phyloP scores from a whole-genome alignment of 2,113 vertebrate genomes.

The Pao palembangensis region DNA sequence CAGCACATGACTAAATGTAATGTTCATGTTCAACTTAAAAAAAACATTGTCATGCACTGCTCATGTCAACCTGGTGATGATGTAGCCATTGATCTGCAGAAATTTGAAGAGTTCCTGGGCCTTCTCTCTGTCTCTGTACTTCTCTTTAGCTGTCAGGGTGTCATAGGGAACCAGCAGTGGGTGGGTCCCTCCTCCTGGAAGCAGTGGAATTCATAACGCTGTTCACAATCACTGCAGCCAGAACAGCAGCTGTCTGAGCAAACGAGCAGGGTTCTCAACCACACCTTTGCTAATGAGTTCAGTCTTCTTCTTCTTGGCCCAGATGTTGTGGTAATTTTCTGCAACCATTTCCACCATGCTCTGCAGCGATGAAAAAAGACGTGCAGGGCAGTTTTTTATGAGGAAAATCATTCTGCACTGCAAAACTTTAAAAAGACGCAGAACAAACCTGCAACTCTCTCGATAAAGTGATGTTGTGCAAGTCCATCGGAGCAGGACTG shows the following conservation, averaged over 20 bases:
- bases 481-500: constrained; percentile 82
- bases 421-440: neutral
- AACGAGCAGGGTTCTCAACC: neutral
- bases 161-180: constrained; percentile 94
- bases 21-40: no score
- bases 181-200: constrained; percentile 88
- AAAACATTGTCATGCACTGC: no score
- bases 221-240: neutral
- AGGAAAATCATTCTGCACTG: neutral
- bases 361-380: constrained; percentile 57
- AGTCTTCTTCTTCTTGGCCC: constrained; percentile 96
- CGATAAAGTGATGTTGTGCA: constrained; percentile 88
- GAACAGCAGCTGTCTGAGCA: no score
- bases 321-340: constrained; percentile 98
- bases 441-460: constrained; percentile 89
- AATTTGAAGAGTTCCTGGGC: constrained; percentile 96
- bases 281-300: constrained; percentile 90
- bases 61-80: constrained; percentile 69
- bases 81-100: constrained; percentile 87
- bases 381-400: neutral
- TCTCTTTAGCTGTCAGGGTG: constrained; percentile 96
- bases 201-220: neutral
- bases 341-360: constrained; percentile 94
- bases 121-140: constrained; percentile 91
- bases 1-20: neutral